Base-by-base conservation (phyloP, 1,140 invertebrate genomes). In the Glomeris maerens region DNA sequence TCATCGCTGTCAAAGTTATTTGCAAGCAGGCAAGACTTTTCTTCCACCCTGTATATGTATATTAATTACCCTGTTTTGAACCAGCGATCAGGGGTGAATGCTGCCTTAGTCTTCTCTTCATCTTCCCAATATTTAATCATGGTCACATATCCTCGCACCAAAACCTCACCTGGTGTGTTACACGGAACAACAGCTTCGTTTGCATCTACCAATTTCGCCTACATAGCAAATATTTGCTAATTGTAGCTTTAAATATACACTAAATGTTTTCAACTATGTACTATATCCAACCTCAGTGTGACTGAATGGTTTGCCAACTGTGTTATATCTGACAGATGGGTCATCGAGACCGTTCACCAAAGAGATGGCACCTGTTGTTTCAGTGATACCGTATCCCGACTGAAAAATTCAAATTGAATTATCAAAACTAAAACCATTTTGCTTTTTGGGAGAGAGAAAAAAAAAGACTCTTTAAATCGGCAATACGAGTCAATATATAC, bases 121-220 rank as follows among this genome's bases (percentile, higher is more conserved):
- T 96, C 88, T 2, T 75, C 71, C 79, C 81, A 93, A 64, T 97
- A 98, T 17, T 78, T 75, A 36, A 83, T 61, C 84, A 96, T 94
- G 2, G 70, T 78, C 25, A 61, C 64, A 63, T 92, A 94, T 0
- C 88, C 86, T 45, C 89, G 74, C 0, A 85, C 72, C 59, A 79
- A 81, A 1, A 95, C 64, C 66, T 97, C 92, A 0, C 93, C 93
- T 0, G 77, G 65, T 23, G 68, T 70, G 2, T 82, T 86, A 27
- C 83, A 73, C 0, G 84, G 79, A 2, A 94, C 82, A 1, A 78
- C 69, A 0, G 71, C 57, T 0, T 80, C 84, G 5, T 82, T 63
- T 0, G 68, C 65, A 62, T 94, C 79, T 5, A 93, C 74, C 3
- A 90, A 70, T 69, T 83, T 79, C 5, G 20, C 22, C 45, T 46